Evolutionary conservation across 2,888 invertebrate genomes (phyloP).

Genomic region (Sinelater perroti): DNA sequence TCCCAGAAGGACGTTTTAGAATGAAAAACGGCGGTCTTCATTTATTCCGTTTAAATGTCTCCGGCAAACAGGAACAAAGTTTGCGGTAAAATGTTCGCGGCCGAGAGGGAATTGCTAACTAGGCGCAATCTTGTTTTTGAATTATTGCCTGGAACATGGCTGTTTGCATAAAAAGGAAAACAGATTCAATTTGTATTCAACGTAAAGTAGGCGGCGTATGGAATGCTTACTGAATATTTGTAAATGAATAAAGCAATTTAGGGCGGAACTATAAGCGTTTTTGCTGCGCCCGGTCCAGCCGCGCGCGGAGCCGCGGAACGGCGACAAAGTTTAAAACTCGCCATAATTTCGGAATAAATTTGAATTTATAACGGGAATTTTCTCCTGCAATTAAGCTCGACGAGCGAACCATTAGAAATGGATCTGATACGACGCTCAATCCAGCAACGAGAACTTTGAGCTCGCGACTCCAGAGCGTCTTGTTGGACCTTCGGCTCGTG

Average conservation of each 20-base stretch:
- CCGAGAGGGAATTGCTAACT: constrained; percentile 37
- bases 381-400: constrained; percentile 17
- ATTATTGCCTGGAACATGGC: constrained; percentile 24
- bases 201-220: constrained; percentile 1
- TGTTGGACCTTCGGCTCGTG: neutral
- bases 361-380: constrained; percentile 26
- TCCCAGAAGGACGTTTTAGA: constrained; percentile 33
- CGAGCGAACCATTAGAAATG: neutral
- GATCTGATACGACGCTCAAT: neutral
- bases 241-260: constrained; percentile 9
- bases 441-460: neutral
- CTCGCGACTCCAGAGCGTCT: too few species aligned
- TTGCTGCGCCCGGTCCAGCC: neutral
- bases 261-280: neutral
- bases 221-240: neutral
- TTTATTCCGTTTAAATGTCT: constrained; percentile 37
- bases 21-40: constrained; percentile 37
- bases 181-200: constrained; percentile 7
- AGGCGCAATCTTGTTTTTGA: constrained; percentile 38
- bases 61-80: constrained; percentile 36
- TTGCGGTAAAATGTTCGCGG: constrained; percentile 34
- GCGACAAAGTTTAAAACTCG: constrained; percentile 5
- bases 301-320: neutral
- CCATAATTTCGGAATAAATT: constrained; percentile 24
- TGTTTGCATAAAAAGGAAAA: constrained; percentile 20